phyloP scores from a whole-genome alignment of 2,888 invertebrate species.

The Melanophora roralis region DNA sequence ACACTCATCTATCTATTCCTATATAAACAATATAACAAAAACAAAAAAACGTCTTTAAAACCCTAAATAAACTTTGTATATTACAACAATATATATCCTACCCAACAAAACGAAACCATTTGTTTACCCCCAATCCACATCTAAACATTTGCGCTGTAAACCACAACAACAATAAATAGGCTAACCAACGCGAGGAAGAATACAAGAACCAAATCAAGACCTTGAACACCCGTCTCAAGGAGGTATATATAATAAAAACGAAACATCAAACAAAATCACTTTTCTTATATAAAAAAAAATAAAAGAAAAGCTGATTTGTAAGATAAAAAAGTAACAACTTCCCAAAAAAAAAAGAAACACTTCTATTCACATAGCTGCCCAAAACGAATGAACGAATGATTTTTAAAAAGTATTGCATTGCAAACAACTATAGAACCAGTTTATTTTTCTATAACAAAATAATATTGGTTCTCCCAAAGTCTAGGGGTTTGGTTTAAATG shows the following conservation, averaged over 20 bases:
- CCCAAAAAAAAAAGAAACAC: constrained; percentile 42
- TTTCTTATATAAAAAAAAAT: constrained; percentile 44
- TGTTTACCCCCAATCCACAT: not conserved
- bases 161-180: constrained; percentile 80
- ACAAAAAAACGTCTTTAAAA: constrained; percentile 41
- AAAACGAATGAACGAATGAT: constrained; percentile 15
- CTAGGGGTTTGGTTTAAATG: constrained; percentile 63
- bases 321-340: constrained; percentile 54
- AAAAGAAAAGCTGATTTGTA: constrained; percentile 46
- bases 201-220: constrained; percentile 99
- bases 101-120: constrained; percentile 12
- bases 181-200: constrained; percentile 99
- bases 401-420: constrained; percentile 21
- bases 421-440: constrained; percentile 41
- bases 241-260: constrained; percentile 81
- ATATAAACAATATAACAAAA: constrained; percentile 10
- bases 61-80: constrained; percentile 44
- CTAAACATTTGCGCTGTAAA: constrained; percentile 63
- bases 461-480: constrained; percentile 58
- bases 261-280: constrained; percentile 19
- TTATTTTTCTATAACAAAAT: constrained; percentile 54
- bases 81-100: constrained; percentile 40
- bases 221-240: constrained; percentile 98
- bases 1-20: constrained; percentile 26
- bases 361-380: not conserved